Evolutionary conservation across 2,113 vertebrate species (phyloP).

Genomic region (Pterocles gutturalis): DNA sequence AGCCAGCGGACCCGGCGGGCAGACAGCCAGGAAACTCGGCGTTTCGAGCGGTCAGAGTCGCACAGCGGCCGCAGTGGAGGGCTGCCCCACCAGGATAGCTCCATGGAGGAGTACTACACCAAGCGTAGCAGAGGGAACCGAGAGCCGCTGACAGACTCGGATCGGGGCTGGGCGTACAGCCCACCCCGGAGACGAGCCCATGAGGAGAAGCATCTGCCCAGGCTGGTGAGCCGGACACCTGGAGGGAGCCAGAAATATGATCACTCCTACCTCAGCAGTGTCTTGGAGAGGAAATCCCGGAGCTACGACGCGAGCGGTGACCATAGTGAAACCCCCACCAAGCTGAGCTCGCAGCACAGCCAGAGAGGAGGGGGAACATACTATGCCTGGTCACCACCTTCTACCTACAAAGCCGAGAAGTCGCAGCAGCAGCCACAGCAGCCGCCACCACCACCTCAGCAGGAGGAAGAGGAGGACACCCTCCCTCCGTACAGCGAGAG

Average conservation of each 20-base stretch:
- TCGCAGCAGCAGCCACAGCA: conserved; percentile 66
- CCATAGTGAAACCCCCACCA: conserved; percentile 84
- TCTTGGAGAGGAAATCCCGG: conserved; percentile 87
- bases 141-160: conserved; percentile 69
- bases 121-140: conserved; percentile 74
- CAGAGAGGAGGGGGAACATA: conserved; percentile 77
- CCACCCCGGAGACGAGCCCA: conserved; percentile 80
- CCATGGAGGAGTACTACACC: conserved; percentile 75
- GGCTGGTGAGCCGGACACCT: conserved; percentile 81
- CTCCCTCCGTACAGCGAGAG: conserved; percentile 85
- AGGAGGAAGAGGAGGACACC: conserved; percentile 81
- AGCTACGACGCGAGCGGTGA: conserved; percentile 77
- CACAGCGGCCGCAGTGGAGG: conserved; percentile 28
- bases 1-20: conserved; percentile 77
- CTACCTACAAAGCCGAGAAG: conserved; percentile 73
- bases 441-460: conserved; percentile 66
- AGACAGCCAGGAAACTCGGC: conserved; percentile 78
- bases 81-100: conserved; percentile 70
- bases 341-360: conserved; percentile 81
- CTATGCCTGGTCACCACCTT: conserved; percentile 79
- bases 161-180: conserved; percentile 79
- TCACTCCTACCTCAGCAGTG: conserved; percentile 82
- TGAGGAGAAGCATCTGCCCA: conserved; percentile 81
- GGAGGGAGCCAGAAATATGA: conserved; percentile 86
- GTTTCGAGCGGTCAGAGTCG: conserved; percentile 76